Evolutionary conservation across 2,888 invertebrate species (phyloP).

Genomic region (Hypselothyrea guttata): DNA sequence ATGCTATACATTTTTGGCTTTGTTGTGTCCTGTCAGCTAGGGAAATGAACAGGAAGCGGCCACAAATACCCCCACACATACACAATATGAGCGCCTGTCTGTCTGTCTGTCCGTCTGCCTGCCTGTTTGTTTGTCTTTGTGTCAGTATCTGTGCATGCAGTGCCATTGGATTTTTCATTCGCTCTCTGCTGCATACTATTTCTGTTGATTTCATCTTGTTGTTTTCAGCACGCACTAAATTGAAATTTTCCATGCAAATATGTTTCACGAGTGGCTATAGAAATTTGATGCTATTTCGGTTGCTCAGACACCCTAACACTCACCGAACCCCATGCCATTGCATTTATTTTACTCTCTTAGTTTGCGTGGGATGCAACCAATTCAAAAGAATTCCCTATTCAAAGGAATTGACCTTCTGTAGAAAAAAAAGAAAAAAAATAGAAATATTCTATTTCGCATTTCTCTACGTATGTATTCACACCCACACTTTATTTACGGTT

Average conservation of each 20-base stretch:
- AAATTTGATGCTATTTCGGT: background rate
- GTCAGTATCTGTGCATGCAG: background rate
- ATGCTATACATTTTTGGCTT: constrained; percentile 16
- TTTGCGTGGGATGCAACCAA: too few species aligned
- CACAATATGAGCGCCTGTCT: background rate
- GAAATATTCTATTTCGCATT: too few species aligned
- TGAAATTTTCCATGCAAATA: constrained; percentile 30
- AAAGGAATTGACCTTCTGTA: too few species aligned
- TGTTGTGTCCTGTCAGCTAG: constrained; percentile 30
- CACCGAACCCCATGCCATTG: too few species aligned
- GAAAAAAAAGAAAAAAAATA: too few species aligned
- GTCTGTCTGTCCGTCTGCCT: background rate
- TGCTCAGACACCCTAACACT: too few species aligned
- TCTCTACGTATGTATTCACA: too few species aligned
- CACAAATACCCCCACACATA: constrained; percentile 8
- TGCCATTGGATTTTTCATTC: constrained; percentile 5
- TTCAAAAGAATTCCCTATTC: too few species aligned
- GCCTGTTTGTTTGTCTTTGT: constrained; percentile 1
- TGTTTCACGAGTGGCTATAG: background rate
- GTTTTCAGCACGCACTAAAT: constrained; percentile 29
- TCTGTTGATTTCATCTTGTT: constrained; percentile 25
- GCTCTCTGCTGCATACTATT: constrained; percentile 27
- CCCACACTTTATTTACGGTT: too few species aligned
- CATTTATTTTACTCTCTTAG: background rate
- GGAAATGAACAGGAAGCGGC: constrained; percentile 48